Base-by-base conservation (phyloP, 1,140 invertebrate species). In the Vanessa atalanta region DNA sequence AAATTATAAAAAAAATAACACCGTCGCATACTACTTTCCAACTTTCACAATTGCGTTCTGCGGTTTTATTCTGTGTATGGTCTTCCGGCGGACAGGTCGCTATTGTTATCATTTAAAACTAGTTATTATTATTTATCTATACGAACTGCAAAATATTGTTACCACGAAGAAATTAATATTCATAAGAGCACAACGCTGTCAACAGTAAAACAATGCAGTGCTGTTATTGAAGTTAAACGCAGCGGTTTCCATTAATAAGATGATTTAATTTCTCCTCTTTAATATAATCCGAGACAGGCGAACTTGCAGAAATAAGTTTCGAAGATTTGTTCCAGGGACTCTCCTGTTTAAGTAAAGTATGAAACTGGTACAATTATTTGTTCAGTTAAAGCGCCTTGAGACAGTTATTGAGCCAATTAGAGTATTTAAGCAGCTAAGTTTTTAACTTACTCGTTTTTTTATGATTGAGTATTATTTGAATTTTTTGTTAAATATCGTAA, bases 321-420 rank as follows among this genome's bases (percentile, higher is more conserved):
- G 51, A 63, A 73, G 65, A 73, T 68, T 73, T 73, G 72, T 68
- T 68, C 72, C 66, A 50, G 31, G 64, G 47, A 63, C n/a, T 61
- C 55, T 68, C 50, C 65, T 73, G 72, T 61, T 68, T 73, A 73
- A 68, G 55, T 73, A 73, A 73, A 73, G 57, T 68, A 73, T 73
- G 65, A 73, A 73, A 73, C 55, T 63, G 72, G 65, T 73, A 64
- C 47, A 57, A 68, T 73, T 73, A 73, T 73, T 73, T 64, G 72
- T 73, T 53, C 65, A 57, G 47, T 65, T 68, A 53, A 73, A 63
- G 65, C 72, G 55, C 55, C 48, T 73, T 47, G 65, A 48, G 65
- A 68, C 72, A 53, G 55, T 73, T 68, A 68, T 73, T 64, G 65
- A 68, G 47, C 48, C 65, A 68, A 73, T 73, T 68, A 73, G 57